Evolutionary conservation across 1,140 invertebrate species (phyloP).

Genomic region (Oscheius sp.): DNA sequence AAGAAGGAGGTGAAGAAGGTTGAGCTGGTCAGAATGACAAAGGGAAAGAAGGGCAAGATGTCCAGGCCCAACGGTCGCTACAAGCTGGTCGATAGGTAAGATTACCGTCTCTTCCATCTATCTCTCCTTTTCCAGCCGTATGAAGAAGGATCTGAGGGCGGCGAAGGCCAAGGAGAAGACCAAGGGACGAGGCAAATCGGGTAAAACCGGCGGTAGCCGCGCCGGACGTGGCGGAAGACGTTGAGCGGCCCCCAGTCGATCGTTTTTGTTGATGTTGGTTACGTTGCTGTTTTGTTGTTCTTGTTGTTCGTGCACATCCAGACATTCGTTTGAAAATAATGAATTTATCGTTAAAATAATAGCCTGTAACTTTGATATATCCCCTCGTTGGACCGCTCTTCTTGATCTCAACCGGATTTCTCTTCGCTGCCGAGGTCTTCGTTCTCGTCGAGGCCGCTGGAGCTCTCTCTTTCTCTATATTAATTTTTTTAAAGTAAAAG

Average conservation of each 20-base stretch:
- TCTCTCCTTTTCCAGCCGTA: not conserved
- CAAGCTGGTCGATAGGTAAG: slow-evolving; percentile 68
- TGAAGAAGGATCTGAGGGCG: slow-evolving; percentile 13
- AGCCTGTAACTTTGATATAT: not conserved
- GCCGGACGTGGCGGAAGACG: not conserved
- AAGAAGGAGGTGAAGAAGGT: slow-evolving; percentile 77
- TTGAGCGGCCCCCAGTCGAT: not conserved
- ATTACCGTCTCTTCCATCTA: not conserved
- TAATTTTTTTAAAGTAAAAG: too few species aligned
- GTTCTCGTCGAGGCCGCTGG: too few species aligned
- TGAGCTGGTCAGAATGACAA: slow-evolving; percentile 90
- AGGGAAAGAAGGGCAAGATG: slow-evolving; percentile 75
- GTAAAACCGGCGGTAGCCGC: not conserved
- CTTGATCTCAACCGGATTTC: too few species aligned
- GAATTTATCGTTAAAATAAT: not conserved
- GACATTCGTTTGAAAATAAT: not conserved
- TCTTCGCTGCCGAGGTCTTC: too few species aligned
- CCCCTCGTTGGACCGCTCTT: too few species aligned
- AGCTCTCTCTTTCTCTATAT: too few species aligned
- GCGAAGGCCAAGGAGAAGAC: slow-evolving; percentile 10
- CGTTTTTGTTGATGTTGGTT: not conserved
- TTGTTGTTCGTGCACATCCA: too few species aligned
- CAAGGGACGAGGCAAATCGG: slow-evolving; percentile 7
- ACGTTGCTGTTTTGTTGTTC: not conserved
- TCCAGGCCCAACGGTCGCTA: slow-evolving; percentile 78